These are phyloP conservation scores for Marisa cornuarietis DNA, from an alignment of 1,140 invertebrate species.

Conservation along the genomic window DNA sequence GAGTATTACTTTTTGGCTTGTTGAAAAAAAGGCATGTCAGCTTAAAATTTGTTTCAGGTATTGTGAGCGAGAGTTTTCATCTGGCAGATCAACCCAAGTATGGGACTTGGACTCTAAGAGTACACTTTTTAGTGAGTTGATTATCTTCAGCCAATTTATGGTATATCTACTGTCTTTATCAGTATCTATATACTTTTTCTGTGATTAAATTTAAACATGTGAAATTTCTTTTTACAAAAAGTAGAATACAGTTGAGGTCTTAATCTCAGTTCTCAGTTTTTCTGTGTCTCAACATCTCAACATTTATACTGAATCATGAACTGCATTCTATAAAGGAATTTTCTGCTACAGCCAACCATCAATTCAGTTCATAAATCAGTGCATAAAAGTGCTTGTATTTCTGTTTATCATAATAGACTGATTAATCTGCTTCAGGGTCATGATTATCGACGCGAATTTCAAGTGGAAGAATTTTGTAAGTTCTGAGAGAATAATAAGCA, in stretches of 20 bases:
- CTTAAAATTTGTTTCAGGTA: slow-evolving; percentile 71
- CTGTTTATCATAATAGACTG: no score
- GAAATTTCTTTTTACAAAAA: neutral
- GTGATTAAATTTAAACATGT: neutral
- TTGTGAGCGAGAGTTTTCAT: slow-evolving; percentile 88
- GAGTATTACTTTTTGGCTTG: no score
- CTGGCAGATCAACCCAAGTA: slow-evolving; percentile 91
- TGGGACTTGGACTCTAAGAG: slow-evolving; percentile 90
- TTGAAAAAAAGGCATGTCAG: no score
- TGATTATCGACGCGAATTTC: slow-evolving; percentile 85
- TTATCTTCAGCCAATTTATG: slow-evolving; percentile 4
- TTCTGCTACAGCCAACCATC: no score
- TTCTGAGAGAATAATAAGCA: slow-evolving; percentile 46
- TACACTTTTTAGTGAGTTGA: slow-evolving; percentile 74
- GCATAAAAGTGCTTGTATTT: no score
- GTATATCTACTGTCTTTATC: slow-evolving; percentile 6
- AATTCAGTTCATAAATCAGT: no score
- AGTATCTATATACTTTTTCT: neutral
- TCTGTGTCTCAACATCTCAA: no score
- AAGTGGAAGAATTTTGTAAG: slow-evolving; percentile 96
- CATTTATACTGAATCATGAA: no score
- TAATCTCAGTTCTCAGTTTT: no score
- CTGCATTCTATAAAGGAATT: no score
- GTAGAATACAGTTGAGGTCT: no score
- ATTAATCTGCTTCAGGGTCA: slow-evolving; percentile 70